A percentile compares a stretch with the other conserved stretches of the same genome.
phyloP scores from a whole-genome alignment of 2,888 invertebrate genomes.

The Synergus laeviventris region DNA sequence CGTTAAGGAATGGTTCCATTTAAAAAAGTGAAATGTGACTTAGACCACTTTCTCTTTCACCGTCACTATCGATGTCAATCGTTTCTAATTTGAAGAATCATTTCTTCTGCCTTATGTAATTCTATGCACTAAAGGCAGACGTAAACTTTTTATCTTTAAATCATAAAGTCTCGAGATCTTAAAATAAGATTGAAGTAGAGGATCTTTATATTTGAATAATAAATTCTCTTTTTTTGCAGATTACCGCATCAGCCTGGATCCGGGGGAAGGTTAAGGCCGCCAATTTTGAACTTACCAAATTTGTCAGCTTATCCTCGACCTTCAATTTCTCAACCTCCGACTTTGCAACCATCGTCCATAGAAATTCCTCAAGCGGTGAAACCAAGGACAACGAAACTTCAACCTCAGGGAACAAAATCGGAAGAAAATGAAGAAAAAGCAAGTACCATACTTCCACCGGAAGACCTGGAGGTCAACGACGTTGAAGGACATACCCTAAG shows the following conservation, averaged over 20 bases:
- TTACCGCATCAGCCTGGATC: slow-evolving; percentile 60
- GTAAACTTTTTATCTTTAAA: not conserved
- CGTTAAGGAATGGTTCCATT: not conserved
- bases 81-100: slow-evolving; percentile 35
- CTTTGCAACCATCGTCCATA: slow-evolving; percentile 53
- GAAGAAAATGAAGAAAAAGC: slow-evolving; percentile 42
- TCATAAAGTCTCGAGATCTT: not conserved
- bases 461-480: slow-evolving; percentile 24
- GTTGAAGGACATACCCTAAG: slow-evolving; percentile 63
- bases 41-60: slow-evolving; percentile 40
- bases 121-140: not conserved
- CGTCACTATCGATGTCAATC: slow-evolving; percentile 15
- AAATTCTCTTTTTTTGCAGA: slow-evolving; percentile 30
- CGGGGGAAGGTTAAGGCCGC: slow-evolving; percentile 65
- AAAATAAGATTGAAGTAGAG: not conserved
- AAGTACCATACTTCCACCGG: slow-evolving; percentile 13
- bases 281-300: slow-evolving; percentile 63
- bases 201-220: not conserved
- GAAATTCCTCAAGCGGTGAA: slow-evolving; percentile 46
- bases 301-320: slow-evolving; percentile 66
- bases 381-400: slow-evolving; percentile 68
- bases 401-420: slow-evolving; percentile 57
- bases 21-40: slow-evolving; percentile 39
- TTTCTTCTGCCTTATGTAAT: slow-evolving; percentile 28
- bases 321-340: slow-evolving; percentile 62